Evolutionary conservation across 2,113 vertebrate genomes (phyloP).

Genomic region (Emberiza fucata): DNA sequence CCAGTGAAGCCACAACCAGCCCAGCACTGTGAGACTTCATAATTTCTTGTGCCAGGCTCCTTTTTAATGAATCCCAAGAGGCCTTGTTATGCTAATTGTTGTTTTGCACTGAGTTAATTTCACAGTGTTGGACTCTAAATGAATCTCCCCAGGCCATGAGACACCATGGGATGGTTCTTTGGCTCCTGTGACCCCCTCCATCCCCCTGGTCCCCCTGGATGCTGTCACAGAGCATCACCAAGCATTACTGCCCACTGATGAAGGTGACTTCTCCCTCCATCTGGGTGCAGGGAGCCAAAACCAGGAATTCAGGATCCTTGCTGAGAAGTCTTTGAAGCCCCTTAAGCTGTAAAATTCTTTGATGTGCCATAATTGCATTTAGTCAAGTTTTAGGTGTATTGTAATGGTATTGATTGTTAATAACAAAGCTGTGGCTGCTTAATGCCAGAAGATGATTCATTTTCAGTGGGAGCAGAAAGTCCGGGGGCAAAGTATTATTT

Average conservation of each 20-base stretch:
- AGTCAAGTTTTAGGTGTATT: constrained; percentile 7
- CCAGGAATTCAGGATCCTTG: not conserved
- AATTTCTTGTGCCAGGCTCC: constrained; percentile 29
- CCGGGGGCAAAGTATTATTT: constrained; percentile 52
- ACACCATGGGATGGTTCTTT: not conserved
- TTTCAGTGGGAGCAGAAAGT: constrained; percentile 57
- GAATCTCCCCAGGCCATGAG: not conserved
- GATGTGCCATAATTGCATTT: not conserved
- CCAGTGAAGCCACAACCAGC: not conserved
- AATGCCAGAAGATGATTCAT: constrained; percentile 55
- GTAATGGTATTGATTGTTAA: constrained; percentile 45
- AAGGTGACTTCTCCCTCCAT: not conserved
- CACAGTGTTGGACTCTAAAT: constrained; percentile 37
- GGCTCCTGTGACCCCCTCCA: accelerated
- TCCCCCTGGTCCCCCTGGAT: accelerated
- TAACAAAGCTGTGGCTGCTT: constrained; percentile 52
- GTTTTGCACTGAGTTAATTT: constrained; percentile 52
- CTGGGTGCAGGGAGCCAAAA: not conserved
- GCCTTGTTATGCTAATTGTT: constrained; percentile 67
- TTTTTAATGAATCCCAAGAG: constrained; percentile 58
- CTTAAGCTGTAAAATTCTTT: not conserved
- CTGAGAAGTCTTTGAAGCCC: not conserved
- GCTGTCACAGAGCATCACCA: not conserved
- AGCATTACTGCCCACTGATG: not conserved
- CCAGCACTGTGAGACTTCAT: not conserved